phyloP scores from a whole-genome alignment of 2,888 invertebrate genomes.

The Microplitis manilae region DNA sequence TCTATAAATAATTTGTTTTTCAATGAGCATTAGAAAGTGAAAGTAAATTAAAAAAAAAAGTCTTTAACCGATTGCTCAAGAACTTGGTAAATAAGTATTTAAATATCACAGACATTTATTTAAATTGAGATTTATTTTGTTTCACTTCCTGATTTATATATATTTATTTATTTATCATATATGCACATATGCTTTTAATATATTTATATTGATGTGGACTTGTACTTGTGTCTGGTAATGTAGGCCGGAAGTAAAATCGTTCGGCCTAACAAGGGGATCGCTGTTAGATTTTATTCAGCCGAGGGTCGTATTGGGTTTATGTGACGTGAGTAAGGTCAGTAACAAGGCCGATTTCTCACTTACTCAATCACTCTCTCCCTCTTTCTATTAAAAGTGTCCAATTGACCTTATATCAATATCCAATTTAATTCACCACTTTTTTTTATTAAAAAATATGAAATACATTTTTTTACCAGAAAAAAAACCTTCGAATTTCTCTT shows the following conservation, averaged over 20 bases:
- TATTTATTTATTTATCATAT: neutral
- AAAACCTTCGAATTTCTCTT: too few relatives aligned
- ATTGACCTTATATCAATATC: neutral
- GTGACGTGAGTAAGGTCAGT: conserved; percentile 39
- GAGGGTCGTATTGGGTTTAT: conserved; percentile 35
- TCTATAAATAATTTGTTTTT: too few relatives aligned
- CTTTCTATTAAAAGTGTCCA: conserved; percentile 12
- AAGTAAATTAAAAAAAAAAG: too few relatives aligned
- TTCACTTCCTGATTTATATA: too few relatives aligned
- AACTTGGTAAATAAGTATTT: too few relatives aligned
- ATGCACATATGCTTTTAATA: neutral
- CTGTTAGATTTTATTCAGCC: conserved; percentile 28
- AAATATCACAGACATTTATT: neutral
- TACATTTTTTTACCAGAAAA: too few relatives aligned
- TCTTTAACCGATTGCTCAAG: too few relatives aligned
- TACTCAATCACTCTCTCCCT: neutral
- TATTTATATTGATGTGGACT: neutral
- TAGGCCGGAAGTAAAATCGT: neutral
- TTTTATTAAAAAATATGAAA: too few relatives aligned
- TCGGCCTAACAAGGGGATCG: neutral
- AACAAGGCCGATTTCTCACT: conserved; percentile 28
- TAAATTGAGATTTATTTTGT: neutral
- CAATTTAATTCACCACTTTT: too few relatives aligned
- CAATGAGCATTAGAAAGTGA: too few relatives aligned
- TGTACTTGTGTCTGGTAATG: neutral